Evolutionary conservation across 2,888 invertebrate species (phyloP).

Genomic region (Cephus runcator): DNA sequence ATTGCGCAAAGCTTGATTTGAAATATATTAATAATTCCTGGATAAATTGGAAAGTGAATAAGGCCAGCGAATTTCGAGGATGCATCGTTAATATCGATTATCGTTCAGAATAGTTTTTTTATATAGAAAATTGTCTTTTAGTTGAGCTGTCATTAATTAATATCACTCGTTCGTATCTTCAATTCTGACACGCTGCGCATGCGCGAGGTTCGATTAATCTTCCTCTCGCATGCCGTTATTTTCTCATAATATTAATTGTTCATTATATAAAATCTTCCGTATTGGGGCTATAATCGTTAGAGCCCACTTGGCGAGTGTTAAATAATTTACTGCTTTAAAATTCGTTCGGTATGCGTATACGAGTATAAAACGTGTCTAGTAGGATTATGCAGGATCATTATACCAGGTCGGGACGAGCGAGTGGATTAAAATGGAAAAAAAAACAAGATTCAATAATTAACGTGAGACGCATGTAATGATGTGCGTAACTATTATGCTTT

Average conservation of each 20-base stretch:
- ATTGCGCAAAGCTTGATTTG: not conserved
- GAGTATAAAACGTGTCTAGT: not conserved
- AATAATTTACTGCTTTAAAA: not conserved
- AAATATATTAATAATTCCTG: not conserved
- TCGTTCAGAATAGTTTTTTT: not conserved
- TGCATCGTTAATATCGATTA: not conserved
- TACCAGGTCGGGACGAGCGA: not conserved
- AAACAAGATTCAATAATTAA: not conserved
- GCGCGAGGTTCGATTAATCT: not conserved
- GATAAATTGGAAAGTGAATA: not conserved
- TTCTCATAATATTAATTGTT: not conserved
- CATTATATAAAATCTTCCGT: not conserved
- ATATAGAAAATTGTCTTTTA: not conserved
- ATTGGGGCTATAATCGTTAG: not conserved
- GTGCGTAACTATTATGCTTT: not conserved
- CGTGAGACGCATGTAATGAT: not conserved
- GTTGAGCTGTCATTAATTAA: not conserved
- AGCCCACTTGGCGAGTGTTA: not conserved
- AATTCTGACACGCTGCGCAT: not conserved
- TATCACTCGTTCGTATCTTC: not conserved
- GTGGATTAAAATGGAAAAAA: not conserved
- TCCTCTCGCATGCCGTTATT: not conserved
- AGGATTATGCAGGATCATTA: not conserved
- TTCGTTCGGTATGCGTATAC: not conserved
- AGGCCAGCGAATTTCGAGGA: not conserved